Evolutionary conservation across 2,797 vertebrate genomes (phyloP).

Genomic region (Lepilemur septentrionalis): DNA sequence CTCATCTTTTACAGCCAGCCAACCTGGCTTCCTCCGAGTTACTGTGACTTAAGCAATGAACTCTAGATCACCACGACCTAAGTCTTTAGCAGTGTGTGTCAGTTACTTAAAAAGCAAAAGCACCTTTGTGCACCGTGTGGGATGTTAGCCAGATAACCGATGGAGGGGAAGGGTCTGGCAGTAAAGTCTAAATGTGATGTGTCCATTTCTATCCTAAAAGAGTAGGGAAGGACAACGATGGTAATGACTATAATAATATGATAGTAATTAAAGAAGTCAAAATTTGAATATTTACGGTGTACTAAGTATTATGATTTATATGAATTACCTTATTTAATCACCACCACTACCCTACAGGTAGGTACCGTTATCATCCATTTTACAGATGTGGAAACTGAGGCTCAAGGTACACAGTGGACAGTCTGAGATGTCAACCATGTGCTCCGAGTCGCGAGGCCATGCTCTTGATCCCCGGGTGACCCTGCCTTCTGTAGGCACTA

Average conservation of each 20-base stretch:
- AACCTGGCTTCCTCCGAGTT: neutral
- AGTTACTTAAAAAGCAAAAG: neutral
- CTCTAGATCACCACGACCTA: neutral
- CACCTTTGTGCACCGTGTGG: neutral
- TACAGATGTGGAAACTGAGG: neutral
- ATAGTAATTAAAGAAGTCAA: neutral
- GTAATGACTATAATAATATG: neutral
- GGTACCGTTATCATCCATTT: neutral
- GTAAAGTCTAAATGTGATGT: neutral
- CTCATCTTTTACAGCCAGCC: neutral
- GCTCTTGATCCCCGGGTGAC: fast-evolving
- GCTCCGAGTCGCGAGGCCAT: neutral
- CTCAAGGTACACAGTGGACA: neutral
- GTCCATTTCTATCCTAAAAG: neutral
- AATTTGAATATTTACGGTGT: neutral
- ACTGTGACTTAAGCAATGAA: neutral
- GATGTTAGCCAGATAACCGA: neutral
- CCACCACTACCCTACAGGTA: neutral
- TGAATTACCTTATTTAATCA: neutral
- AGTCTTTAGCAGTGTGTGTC: neutral
- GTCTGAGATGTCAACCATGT: neutral
- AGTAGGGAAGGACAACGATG: neutral
- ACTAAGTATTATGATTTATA: neutral
- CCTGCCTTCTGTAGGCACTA: neutral
- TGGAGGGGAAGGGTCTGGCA: neutral